Conservation (phyloP, 2,113 vertebrate genomes). For the Equus quagga region DNA sequence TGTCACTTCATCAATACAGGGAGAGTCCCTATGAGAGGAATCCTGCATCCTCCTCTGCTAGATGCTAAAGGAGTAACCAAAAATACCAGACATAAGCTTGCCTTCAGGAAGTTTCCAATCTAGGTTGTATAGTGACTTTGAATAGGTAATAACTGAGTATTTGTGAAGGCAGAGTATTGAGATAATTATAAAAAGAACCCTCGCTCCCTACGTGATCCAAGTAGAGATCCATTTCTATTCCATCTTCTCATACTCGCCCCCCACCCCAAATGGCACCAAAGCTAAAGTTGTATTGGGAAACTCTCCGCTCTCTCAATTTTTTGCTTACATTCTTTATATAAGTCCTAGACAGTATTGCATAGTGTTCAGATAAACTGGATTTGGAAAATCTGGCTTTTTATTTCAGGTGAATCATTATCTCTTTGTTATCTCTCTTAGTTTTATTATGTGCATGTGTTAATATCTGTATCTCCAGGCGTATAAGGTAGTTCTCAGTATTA, state of each 20-base stretch:
- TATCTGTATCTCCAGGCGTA: background rate
- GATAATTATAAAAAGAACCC: background rate
- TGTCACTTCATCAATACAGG: background rate
- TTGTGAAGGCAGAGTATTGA: background rate
- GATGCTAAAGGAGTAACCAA: background rate
- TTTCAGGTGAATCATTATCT: background rate
- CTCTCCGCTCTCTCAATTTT: background rate
- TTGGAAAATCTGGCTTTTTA: background rate
- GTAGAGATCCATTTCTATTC: background rate
- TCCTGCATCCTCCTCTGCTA: background rate
- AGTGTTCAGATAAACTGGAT: background rate
- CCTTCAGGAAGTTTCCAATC: background rate
- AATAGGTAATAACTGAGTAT: background rate
- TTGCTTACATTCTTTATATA: background rate
- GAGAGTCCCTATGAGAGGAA: background rate
- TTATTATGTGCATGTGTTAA: background rate
- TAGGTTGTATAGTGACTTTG: background rate
- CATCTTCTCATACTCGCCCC: background rate
- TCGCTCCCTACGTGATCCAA: background rate
- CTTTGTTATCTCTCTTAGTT: background rate
- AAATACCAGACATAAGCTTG: background rate
- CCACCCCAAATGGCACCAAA: background rate
- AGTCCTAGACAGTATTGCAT: background rate
- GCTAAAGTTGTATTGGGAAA: background rate
- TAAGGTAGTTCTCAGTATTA: background rate